Percentiles rank a stretch among this genome's conserved stretches.
Evolutionary conservation across 2,888 invertebrate species (phyloP).

Genomic region (Rhimphoctona megacephalus): DNA sequence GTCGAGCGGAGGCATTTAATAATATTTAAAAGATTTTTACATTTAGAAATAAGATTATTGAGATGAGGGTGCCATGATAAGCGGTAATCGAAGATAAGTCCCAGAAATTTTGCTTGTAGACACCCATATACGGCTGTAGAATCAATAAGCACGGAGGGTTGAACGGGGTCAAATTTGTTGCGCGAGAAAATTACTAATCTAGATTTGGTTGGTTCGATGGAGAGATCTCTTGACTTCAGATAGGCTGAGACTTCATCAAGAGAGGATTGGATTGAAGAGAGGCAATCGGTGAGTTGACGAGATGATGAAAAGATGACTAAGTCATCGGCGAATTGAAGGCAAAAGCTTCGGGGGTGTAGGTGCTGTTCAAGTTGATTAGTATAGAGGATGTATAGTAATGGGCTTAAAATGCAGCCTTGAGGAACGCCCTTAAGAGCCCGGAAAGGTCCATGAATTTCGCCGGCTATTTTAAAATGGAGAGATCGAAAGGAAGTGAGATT

Average conservation of each 20-base stretch:
- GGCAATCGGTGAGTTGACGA: background rate
- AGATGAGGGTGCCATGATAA: slow-evolving; percentile 34
- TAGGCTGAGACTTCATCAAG: background rate
- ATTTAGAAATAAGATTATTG: slow-evolving; percentile 27
- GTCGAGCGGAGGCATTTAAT: slow-evolving; percentile 47
- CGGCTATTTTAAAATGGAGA: no score
- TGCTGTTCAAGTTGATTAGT: slow-evolving; percentile 29
- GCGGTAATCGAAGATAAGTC: slow-evolving; percentile 33
- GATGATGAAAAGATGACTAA: background rate
- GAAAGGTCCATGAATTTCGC: no score
- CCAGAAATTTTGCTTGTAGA: slow-evolving; percentile 45
- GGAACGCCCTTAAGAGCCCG: no score
- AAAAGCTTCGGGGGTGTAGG: slow-evolving; percentile 6
- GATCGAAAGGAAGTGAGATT: no score
- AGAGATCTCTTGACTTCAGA: slow-evolving; percentile 16
- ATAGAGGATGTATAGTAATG: slow-evolving; percentile 42
- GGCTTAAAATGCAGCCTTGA: no score
- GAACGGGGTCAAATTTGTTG: background rate
- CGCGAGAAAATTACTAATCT: background rate
- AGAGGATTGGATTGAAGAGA: slow-evolving; percentile 8
- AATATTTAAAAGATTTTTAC: slow-evolving; percentile 42
- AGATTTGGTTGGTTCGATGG: slow-evolving; percentile 47
- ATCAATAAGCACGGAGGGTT: background rate
- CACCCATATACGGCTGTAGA: background rate
- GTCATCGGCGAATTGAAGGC: slow-evolving; percentile 54